phyloP scores from a whole-genome alignment of 2,113 vertebrate genomes.

The Stegostoma tigrinum region DNA sequence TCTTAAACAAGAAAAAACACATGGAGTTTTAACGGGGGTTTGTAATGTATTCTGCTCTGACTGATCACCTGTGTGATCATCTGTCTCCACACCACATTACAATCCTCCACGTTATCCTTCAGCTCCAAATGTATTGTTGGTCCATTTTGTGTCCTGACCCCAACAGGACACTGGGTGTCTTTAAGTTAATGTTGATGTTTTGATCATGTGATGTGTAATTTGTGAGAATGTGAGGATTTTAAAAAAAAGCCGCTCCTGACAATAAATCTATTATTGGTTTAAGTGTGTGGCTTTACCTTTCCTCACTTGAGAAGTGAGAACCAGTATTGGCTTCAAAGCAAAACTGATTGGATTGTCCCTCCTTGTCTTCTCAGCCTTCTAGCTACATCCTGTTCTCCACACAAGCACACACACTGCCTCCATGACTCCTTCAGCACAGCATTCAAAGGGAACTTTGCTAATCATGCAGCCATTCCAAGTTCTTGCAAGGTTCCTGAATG shows the following conservation, averaged over 20 bases:
- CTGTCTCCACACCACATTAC: too few relatives aligned
- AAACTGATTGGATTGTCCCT: neutral
- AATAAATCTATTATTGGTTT: conserved; percentile 3
- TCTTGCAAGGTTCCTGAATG: too few relatives aligned
- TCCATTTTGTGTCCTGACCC: neutral
- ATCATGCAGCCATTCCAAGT: neutral
- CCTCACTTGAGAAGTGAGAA: too few relatives aligned
- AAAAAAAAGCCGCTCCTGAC: neutral
- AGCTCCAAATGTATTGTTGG: neutral
- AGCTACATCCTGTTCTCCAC: too few relatives aligned
- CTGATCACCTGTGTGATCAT: neutral
- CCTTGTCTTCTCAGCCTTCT: neutral
- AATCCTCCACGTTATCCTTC: neutral
- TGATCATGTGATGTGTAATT: neutral
- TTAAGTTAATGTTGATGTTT: neutral
- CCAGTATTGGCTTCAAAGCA: too few relatives aligned
- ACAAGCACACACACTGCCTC: neutral
- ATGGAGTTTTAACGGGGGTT: neutral
- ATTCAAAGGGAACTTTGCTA: neutral
- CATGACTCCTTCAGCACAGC: neutral
- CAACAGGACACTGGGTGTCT: neutral
- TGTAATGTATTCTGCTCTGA: neutral
- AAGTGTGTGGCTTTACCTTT: neutral
- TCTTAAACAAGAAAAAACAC: neutral
- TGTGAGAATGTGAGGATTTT: neutral